Evolutionary conservation across 1,140 invertebrate genomes (phyloP).

Genomic region (Dendrolimus kikuchii): DNA sequence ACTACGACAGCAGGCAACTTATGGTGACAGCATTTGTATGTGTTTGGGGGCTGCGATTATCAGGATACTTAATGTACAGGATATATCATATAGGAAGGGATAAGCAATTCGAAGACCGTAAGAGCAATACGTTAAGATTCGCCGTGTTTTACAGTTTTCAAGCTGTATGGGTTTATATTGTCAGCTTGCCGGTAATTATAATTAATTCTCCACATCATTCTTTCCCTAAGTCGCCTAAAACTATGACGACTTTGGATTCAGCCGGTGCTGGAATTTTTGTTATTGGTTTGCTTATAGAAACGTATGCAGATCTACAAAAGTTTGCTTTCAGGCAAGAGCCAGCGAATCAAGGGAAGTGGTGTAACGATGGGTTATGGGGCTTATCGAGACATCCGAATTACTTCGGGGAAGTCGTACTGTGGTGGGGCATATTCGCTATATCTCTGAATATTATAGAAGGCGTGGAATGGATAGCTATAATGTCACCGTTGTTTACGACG

Average conservation of each 20-base stretch:
- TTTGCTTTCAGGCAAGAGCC: conserved; percentile 91
- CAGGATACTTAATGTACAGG: conserved; percentile 89
- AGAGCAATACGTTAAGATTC: conserved; percentile 88
- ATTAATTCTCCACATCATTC: conserved; percentile 90
- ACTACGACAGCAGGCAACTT: conserved; percentile 88
- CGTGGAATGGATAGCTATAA: conserved; percentile 86
- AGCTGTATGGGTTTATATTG: conserved; percentile 94
- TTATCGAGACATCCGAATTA: conserved; percentile 95
- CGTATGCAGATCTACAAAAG: conserved; percentile 93
- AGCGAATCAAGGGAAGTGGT: conserved; percentile 90
- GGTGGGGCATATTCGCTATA: conserved; percentile 95
- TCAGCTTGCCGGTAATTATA: conserved; percentile 92
- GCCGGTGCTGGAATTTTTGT: conserved; percentile 88
- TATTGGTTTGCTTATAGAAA: conserved; percentile 88
- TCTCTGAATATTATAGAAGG: conserved; percentile 89
- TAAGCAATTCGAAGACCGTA: conserved; percentile 90
- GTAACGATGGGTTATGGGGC: conserved; percentile 92
- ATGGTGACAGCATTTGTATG: conserved; percentile 91
- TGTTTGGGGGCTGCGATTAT: conserved; percentile 88
- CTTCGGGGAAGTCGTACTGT: conserved; percentile 94
- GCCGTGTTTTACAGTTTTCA: conserved; percentile 95
- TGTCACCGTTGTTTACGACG: conserved; percentile 91
- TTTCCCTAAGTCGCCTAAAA: conserved; percentile 82
- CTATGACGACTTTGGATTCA: conserved; percentile 88
- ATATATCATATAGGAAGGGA: conserved; percentile 92